These are phyloP conservation scores for Xestobium rufovillosum DNA, from an alignment of 2,888 invertebrate genomes.

Conservation along the genomic window DNA sequence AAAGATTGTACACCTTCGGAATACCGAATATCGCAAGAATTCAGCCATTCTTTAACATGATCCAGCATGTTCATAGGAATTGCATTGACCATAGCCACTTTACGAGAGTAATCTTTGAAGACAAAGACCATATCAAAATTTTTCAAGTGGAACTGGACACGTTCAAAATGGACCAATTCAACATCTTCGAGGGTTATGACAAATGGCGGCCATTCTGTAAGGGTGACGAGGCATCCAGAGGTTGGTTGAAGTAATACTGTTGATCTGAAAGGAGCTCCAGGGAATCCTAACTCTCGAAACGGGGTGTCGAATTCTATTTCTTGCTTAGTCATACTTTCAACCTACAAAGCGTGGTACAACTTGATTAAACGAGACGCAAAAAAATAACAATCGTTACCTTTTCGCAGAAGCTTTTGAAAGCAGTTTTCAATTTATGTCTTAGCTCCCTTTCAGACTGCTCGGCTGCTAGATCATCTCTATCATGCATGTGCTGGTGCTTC, in stretches of 20 bases:
- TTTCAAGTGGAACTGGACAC: constrained; percentile 96
- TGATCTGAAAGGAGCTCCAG: constrained; percentile 93
- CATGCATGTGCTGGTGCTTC: constrained; percentile 99
- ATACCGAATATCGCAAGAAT: constrained; percentile 64
- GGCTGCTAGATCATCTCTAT: constrained; percentile 95
- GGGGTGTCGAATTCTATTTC: constrained; percentile 98
- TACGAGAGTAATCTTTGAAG: constrained; percentile 94
- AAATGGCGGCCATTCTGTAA: constrained; percentile 99
- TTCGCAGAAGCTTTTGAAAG: constrained; percentile 98
- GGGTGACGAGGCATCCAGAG: constrained; percentile 92
- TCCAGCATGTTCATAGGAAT: constrained; percentile 99
- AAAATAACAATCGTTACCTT: constrained; percentile 50
- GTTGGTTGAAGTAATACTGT: constrained; percentile 96
- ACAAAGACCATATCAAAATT: constrained; percentile 99
- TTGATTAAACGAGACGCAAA: neutral
- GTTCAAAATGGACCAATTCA: constrained; percentile 96
- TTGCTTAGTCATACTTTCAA: constrained; percentile 90
- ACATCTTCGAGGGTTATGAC: constrained; percentile 97
- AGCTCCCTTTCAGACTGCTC: constrained; percentile 98
- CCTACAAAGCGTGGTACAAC: constrained; percentile 39
- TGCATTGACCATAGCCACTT: constrained; percentile 96
- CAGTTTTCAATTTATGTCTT: constrained; percentile 91
- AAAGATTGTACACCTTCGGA: constrained; percentile 97
- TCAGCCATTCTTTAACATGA: constrained; percentile 98
- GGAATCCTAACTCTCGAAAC: constrained; percentile 95